Percentiles rank a stretch among this genome's conserved stretches.
Evolutionary conservation across 2,797 vertebrate species (phyloP).

Genomic region (Peromyscus attwateri): DNA sequence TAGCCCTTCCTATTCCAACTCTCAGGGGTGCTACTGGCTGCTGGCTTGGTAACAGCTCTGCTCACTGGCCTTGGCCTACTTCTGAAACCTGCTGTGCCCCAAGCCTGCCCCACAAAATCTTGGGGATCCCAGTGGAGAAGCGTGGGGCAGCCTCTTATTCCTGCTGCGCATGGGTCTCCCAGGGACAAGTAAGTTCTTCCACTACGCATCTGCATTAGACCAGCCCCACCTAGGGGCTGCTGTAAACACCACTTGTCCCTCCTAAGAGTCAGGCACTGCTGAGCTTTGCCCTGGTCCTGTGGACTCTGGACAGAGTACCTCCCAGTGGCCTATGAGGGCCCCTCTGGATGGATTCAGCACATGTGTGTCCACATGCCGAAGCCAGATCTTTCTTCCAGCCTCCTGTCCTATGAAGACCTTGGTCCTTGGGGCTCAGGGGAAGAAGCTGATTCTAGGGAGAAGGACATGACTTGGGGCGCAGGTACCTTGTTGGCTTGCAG

Average conservation of each 20-base stretch:
- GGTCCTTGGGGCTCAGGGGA: constrained; percentile 88
- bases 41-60: constrained; percentile 88
- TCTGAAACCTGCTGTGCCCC: constrained; percentile 88
- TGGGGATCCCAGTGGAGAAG: constrained; percentile 94
- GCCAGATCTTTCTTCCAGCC: constrained; percentile 80
- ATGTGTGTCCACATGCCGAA: not conserved
- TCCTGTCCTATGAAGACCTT: constrained; percentile 82
- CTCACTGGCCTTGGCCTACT: constrained; percentile 90
- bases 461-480: constrained; percentile 79
- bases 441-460: constrained; percentile 88
- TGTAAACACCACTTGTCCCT: not conserved
- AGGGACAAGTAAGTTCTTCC: constrained; percentile 88
- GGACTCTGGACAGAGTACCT: not conserved
- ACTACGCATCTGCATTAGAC: not conserved
- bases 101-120: constrained; percentile 86
- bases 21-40: constrained; percentile 90
- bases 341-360: not conserved
- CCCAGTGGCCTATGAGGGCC: not conserved
- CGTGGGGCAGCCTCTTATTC: constrained; percentile 90
- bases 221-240: not conserved
- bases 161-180: constrained; percentile 87
- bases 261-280: not conserved
- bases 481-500: constrained; percentile 72
- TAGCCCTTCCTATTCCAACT: not conserved
- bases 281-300: not conserved